Conservation (phyloP, 2,797 vertebrate species). For the Chelmon rostratus region DNA sequence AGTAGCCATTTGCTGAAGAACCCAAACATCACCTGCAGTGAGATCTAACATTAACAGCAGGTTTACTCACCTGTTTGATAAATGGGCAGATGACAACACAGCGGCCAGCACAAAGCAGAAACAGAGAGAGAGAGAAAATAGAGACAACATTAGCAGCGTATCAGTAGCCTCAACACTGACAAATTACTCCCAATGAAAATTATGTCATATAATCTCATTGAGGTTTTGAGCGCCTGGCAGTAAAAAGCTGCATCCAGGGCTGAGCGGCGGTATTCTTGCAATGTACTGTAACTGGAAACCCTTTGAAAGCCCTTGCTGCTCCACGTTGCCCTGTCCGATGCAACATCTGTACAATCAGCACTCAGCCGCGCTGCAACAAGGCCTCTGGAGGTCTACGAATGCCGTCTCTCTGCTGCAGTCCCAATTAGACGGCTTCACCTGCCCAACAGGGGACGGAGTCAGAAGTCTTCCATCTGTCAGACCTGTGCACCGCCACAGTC, state of each 20-base stretch:
- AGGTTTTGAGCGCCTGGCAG: neutral
- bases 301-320: conserved; percentile 43
- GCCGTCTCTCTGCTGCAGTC: conserved; percentile 46
- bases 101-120: conserved; percentile 4
- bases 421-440: conserved; percentile 84
- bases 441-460: conserved; percentile 51
- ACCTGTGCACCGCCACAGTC: conserved; percentile 49
- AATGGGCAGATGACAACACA: neutral
- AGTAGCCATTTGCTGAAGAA: neutral
- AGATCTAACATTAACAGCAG: neutral
- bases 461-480: conserved; percentile 72
- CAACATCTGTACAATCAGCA: conserved; percentile 59
- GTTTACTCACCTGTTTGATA: conserved; percentile 60
- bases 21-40: neutral
- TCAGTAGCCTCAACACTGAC: neutral
- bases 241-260: neutral
- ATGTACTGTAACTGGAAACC: conserved; percentile 20
- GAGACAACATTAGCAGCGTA: neutral
- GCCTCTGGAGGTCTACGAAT: conserved; percentile 59
- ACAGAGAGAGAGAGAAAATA: conserved; percentile 25
- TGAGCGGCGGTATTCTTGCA: neutral
- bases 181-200: conserved; percentile 4
- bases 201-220: conserved; percentile 5
- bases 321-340: conserved; percentile 3
- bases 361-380: conserved; percentile 47